Conservation (phyloP, 2,797 vertebrate genomes). For the Crenuchus spilurus region DNA sequence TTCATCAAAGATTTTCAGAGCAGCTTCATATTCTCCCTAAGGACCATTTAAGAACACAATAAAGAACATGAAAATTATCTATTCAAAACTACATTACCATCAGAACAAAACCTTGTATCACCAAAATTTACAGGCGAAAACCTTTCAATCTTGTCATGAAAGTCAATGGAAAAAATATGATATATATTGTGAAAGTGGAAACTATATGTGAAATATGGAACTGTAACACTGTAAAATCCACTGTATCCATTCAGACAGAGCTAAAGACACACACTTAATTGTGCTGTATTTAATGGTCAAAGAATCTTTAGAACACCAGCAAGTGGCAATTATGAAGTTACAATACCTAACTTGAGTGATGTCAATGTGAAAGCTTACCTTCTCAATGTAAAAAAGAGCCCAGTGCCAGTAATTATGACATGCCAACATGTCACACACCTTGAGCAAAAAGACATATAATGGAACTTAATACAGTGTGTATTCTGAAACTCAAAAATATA, state of each 20-base stretch:
- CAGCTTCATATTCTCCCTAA: constrained; percentile 90
- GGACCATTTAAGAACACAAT: constrained; percentile 49
- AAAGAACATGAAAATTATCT: constrained; percentile 18
- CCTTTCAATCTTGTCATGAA: too few relatives aligned
- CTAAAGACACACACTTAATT: neutral
- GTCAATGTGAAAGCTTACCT: constrained; percentile 74
- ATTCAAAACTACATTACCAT: neutral
- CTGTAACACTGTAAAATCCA: too few relatives aligned
- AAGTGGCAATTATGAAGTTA: neutral
- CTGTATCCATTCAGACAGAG: neutral
- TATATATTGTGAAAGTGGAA: neutral
- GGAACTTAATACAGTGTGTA: neutral
- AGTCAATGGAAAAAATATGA: too few relatives aligned
- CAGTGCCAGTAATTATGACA: constrained; percentile 98
- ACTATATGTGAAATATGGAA: too few relatives aligned
- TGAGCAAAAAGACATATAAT: constrained; percentile 31
- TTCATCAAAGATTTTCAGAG: constrained; percentile 85
- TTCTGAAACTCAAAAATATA: neutral
- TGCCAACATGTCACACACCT: constrained; percentile 87
- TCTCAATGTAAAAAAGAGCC: constrained; percentile 91
- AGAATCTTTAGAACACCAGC: too few relatives aligned
- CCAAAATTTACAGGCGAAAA: too few relatives aligned
- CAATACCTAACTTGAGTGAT: neutral
- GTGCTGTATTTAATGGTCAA: too few relatives aligned
- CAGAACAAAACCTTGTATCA: too few relatives aligned